Evolutionary conservation across 2,888 invertebrate genomes (phyloP).

Genomic region (Strigamia crassipes): DNA sequence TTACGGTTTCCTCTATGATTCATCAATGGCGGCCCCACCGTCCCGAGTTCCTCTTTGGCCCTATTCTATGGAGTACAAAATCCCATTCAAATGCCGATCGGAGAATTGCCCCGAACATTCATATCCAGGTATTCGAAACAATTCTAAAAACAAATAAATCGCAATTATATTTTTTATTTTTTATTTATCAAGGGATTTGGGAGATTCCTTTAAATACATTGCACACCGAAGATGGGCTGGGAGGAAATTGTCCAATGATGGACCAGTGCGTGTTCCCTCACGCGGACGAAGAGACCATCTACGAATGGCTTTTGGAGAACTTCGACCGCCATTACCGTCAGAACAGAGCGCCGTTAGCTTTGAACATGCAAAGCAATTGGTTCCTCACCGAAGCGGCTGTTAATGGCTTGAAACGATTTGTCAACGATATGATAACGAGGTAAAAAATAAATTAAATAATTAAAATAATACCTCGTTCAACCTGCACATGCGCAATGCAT

Average conservation of each 20-base stretch:
- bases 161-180: no score
- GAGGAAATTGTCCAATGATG: conserved; percentile 88
- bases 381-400: conserved; percentile 83
- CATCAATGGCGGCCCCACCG: conserved; percentile 85
- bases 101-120: conserved; percentile 88
- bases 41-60: conserved; percentile 85
- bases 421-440: conserved; percentile 77
- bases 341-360: conserved; percentile 56
- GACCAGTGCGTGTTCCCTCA: conserved; percentile 91
- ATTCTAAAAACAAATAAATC: neutral
- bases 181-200: no score
- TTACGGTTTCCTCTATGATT: conserved; percentile 90
- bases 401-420: conserved; percentile 79
- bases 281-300: conserved; percentile 67
- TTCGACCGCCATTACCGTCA: conserved; percentile 73
- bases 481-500: no score
- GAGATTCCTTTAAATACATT: conserved; percentile 89
- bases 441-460: conserved; percentile 61
- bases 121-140: conserved; percentile 71
- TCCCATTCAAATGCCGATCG: conserved; percentile 89
- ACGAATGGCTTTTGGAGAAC: conserved; percentile 88
- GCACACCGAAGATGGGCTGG: conserved; percentile 84
- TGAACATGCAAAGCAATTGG: conserved; percentile 83
- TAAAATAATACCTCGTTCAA: no score
- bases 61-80: conserved; percentile 90